Evolutionary conservation across 1,140 invertebrate genomes (phyloP).

Genomic region (Microvelia longipes): DNA sequence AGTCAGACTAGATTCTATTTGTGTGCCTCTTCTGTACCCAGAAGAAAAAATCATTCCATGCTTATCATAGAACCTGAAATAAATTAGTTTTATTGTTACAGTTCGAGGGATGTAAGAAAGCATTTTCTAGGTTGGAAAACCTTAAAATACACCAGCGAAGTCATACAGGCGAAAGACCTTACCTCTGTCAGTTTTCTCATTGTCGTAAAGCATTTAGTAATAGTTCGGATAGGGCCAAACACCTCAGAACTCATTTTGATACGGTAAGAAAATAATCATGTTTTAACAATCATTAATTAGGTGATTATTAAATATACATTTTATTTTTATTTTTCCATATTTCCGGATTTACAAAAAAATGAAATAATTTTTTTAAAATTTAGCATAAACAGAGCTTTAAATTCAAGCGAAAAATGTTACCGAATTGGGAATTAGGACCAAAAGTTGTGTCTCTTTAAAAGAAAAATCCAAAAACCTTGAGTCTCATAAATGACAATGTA

Average conservation of each 20-base stretch:
- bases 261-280: conserved; percentile 46
- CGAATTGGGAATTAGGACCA: not conserved
- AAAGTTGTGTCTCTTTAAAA: not conserved
- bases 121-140: conserved; percentile 88
- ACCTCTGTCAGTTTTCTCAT: conserved; percentile 65
- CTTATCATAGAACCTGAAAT: too few relatives aligned
- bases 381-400: not conserved
- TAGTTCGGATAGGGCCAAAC: conserved; percentile 90
- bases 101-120: conserved; percentile 82
- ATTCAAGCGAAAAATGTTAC: not conserved
- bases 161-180: conserved; percentile 80
- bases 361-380: not conserved
- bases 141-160: conserved; percentile 88
- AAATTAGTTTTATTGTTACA: conserved; percentile 35
- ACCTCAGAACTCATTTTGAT: conserved; percentile 90
- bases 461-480: too few relatives aligned
- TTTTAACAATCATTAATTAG: not conserved
- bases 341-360: too few relatives aligned
- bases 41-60: too few relatives aligned
- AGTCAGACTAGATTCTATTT: too few relatives aligned
- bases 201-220: conserved; percentile 92
- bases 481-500: too few relatives aligned
- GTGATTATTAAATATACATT: not conserved
- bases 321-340: not conserved
- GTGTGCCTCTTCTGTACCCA: too few relatives aligned